These are phyloP conservation scores for Xiphophorus couchianus DNA, from an alignment of 2,113 vertebrate genomes.

Conservation along the genomic window DNA sequence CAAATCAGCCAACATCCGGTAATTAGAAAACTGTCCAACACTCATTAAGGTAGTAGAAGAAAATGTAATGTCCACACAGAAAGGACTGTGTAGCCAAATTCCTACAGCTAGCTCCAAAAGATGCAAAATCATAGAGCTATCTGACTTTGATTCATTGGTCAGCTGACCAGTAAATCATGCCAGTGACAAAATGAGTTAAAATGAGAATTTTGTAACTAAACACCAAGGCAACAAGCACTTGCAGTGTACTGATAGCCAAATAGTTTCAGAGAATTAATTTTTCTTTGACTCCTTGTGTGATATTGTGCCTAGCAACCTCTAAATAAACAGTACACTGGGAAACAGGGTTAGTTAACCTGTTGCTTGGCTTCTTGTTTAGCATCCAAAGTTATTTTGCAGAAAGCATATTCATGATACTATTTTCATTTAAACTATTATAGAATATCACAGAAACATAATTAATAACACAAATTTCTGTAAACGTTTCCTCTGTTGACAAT, in stretches of 20 bases:
- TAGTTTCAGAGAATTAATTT: not conserved
- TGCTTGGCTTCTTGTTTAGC: not conserved
- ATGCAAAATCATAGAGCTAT: slow-evolving; percentile 5
- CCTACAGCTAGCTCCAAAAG: not conserved
- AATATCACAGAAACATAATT: not conserved
- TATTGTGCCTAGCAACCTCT: not conserved
- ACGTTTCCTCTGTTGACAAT: not conserved
- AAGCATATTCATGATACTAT: not conserved
- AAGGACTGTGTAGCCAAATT: not conserved
- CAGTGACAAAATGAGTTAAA: not conserved
- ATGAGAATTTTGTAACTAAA: not conserved
- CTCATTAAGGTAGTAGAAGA: not conserved
- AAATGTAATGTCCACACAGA: not conserved
- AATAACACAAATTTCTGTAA: not conserved
- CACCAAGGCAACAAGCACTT: too few species aligned
- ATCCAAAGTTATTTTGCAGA: not conserved
- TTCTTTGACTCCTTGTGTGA: not conserved
- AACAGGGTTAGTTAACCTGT: not conserved
- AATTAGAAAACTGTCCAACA: slow-evolving; percentile 21
- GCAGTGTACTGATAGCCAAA: not conserved
- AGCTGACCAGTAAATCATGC: not conserved
- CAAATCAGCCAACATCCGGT: slow-evolving; percentile 92
- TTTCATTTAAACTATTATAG: not conserved
- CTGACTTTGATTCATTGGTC: slow-evolving; percentile 14
- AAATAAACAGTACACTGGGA: not conserved